A percentile compares a stretch with the other conserved stretches of the same genome.
Evolutionary conservation across 1,140 invertebrate species (phyloP).

Genomic region (Homalodisca vitripennis): DNA sequence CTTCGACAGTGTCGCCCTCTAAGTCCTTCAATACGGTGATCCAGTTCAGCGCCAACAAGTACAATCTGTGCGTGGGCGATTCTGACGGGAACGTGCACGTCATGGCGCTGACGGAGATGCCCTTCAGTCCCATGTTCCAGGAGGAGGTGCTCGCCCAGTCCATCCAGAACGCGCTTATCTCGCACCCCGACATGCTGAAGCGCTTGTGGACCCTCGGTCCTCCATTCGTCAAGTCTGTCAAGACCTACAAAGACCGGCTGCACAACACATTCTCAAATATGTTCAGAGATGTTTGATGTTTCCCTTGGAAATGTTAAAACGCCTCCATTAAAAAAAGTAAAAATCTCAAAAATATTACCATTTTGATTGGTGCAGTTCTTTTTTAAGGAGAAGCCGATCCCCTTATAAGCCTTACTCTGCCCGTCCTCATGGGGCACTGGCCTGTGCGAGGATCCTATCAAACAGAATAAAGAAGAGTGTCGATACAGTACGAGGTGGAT

Average conservation of each 20-base stretch:
- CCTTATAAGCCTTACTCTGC: no score
- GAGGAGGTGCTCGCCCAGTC: conserved; percentile 24
- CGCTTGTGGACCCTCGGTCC: conserved; percentile 22
- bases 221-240: conserved; percentile 1
- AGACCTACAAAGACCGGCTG: neutral
- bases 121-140: conserved; percentile 28
- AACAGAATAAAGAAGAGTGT: no score
- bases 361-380: no score
- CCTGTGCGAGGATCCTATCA: no score
- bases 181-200: conserved; percentile 12
- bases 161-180: conserved; percentile 13
- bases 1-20: conserved; percentile 7
- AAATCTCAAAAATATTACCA: no score
- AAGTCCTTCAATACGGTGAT: conserved; percentile 21
- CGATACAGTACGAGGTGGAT: no score
- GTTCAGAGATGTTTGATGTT: no score
- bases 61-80: conserved; percentile 30
- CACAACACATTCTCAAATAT: no score
- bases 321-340: no score
- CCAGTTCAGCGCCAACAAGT: conserved; percentile 14
- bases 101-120: conserved; percentile 28
- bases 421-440: no score
- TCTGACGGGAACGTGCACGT: conserved; percentile 30
- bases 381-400: no score
- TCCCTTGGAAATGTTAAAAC: no score